A percentile compares a stretch with the other conserved stretches of the same genome.
These are phyloP conservation scores for Nephila pilipes DNA, from an alignment of 1,140 invertebrate genomes.

Conservation along the genomic window DNA sequence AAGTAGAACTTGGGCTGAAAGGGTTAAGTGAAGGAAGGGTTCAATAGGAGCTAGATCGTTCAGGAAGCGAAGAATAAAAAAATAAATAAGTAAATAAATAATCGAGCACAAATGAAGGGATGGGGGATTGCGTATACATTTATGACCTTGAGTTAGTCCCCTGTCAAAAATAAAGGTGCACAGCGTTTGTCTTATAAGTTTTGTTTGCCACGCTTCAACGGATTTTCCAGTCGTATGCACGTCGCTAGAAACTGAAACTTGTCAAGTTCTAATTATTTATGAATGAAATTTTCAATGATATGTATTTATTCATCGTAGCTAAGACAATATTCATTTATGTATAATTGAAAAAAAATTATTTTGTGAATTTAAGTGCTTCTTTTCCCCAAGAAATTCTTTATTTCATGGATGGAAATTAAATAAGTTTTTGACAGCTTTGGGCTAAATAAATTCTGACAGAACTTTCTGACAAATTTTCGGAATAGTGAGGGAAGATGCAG, in stretches of 20 bases:
- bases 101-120: constrained; percentile 55
- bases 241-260: not conserved
- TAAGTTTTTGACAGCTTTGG: no score
- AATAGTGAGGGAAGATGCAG: no score
- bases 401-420: no score
- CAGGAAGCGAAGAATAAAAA: constrained; percentile 68
- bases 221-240: constrained; percentile 19
- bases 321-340: no score
- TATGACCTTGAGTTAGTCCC: constrained; percentile 74
- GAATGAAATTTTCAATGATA: no score
- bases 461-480: no score
- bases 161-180: constrained; percentile 68
- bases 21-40: constrained; percentile 77
- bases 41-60: constrained; percentile 71
- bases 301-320: no score
- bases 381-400: no score
- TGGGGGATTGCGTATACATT: constrained; percentile 62
- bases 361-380: no score
- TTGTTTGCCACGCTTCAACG: constrained; percentile 65
- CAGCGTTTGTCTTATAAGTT: constrained; percentile 72
- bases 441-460: no score
- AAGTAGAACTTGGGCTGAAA: constrained; percentile 68
- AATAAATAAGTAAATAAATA: constrained; percentile 61
- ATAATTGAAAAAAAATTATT: no score
- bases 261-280: not conserved